Evolutionary conservation across 2,797 vertebrate species (phyloP), one percentile per base, ranked within the genome.

Genomic region (Phrynocephalus guinanensis): DNA sequence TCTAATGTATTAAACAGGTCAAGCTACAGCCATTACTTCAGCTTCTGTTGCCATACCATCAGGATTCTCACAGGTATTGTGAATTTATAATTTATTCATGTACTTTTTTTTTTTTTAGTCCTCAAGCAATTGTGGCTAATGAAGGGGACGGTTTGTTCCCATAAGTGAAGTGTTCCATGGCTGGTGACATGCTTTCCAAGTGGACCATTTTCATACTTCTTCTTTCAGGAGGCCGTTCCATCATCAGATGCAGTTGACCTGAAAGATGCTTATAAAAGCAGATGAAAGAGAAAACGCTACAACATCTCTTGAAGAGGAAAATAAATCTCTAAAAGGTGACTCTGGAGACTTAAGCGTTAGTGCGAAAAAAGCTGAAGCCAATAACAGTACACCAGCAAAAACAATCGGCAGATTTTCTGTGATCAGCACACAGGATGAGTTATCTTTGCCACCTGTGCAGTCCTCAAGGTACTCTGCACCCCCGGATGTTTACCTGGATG

Each of bases 361-460:
- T 92, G 96, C 93, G 84, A 97, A 93, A 96, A 97, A 94, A 96
- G 96, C 97, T 10, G 96, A 87, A 85, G 87, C 90, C 83, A 92
- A 82, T 0, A 38, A 90, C 18, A 66, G 90, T 85, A 96, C 94
- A 0, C 96, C 96, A 30, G 97, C 97, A 93, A 98, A 97, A 91
- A 98, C 97, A 0, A 98, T 99, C 38, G 99, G 99, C 86, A 98
- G 98, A 83, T 99, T 99, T 95, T 99, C 98, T 0, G 99, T 99
- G 77, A 93, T 98, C 86, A 98, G 98, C 96, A 97, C 95, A 0
- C 98, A 98, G 90, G 98, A 98, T 0, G 98, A 98, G 50, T 95
- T 98, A 67, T 97, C 97, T 75, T 95, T 98, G 89, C 97, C 96
- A 0, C 97, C 97, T 0, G 97, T 97, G 3, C 98, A 98, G 89